Evolutionary conservation across 2,888 invertebrate genomes (phyloP).

Genomic region (Dicycla oo): DNA sequence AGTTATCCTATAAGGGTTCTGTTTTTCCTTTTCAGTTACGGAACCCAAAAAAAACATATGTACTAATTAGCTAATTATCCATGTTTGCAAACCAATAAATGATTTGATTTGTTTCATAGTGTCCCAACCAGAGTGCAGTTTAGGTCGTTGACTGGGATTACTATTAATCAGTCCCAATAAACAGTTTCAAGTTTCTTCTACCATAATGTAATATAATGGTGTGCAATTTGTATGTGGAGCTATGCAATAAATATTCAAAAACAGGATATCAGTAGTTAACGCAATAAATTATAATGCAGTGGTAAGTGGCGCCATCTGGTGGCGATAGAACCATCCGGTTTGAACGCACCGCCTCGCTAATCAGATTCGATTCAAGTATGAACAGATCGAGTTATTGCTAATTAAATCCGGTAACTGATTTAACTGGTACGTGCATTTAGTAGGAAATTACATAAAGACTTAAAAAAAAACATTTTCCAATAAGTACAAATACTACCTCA

Average conservation of each 20-base stretch:
- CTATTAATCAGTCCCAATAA: background rate
- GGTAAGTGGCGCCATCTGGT: slow-evolving; percentile 32
- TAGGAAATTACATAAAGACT: background rate
- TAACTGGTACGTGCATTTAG: slow-evolving; percentile 17
- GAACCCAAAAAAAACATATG: too few species aligned
- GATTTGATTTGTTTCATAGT: too few species aligned
- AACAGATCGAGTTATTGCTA: slow-evolving; percentile 48
- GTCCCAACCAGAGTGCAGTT: background rate
- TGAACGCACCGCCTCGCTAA: slow-evolving; percentile 20
- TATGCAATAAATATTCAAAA: slow-evolving; percentile 6
- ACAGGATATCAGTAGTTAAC: slow-evolving; percentile 15
- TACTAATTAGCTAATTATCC: too few species aligned
- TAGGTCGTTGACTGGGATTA: too few species aligned
- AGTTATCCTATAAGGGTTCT: too few species aligned
- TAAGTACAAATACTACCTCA: background rate
- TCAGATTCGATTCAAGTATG: slow-evolving; percentile 48
- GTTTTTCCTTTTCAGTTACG: too few species aligned
- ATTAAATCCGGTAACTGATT: slow-evolving; percentile 40
- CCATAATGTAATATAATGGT: background rate
- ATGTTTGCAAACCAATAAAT: too few species aligned
- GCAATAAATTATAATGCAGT: slow-evolving; percentile 30
- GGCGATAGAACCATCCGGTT: slow-evolving; percentile 31
- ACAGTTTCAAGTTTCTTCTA: background rate
- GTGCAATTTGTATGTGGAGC: background rate
- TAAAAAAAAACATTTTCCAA: background rate